Evolutionary conservation across 1,140 invertebrate species (phyloP), one percentile per base, ranked within the genome.

Genomic region (Pollicipes pollicipes): DNA sequence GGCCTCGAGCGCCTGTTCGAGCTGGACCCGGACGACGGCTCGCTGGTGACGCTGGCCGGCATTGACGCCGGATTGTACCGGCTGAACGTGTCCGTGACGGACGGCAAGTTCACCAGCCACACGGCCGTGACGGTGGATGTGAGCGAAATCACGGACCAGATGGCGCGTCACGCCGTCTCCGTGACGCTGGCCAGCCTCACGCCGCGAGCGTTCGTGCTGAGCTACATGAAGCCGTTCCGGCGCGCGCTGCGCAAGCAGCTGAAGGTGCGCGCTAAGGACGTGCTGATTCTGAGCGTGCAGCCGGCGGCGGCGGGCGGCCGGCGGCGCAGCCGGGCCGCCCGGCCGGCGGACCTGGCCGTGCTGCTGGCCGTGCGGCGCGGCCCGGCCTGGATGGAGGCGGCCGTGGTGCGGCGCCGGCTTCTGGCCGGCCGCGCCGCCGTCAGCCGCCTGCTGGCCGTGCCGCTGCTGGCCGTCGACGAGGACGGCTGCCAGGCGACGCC

Each of bases 61-160:
- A 81, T 96, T 21, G 92, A 97, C 78, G 86, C 90, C 30, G 95
- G 95, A 4, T 85, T 89, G 58, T 97, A 98, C 78, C 81, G 84
- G 0, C 75, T 86, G 3, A 86, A 85, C 76, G 79, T 86, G n/a
- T 83, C 82, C 63, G 83, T 86, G 0, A 80, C 81, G 29, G 85
- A 86, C 76, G 84, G 83, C 16, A 84, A 83, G 75, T 85, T 81
- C 75, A 79, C 78, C 26, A 76, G 78, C 8, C 81, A 80, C 73
- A 74, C 77, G 77, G 82, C 85, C 13, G 84, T 97, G 0, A 91
- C 88, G 78, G 86, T 97, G 0, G 87, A 85, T 69, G 91, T 97
- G 0, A 84, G 88, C 66, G 80, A 91, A 0, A 82, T 97, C n/a
- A 87, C 89, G 0, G 88, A 91, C 68, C 89, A 91, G 70, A 92